Evolutionary conservation across 92 coral and sea anemone genomes (phyloP), one percentile per base, ranked within the genome.

Genomic region (Epizoanthus ramosus): DNA sequence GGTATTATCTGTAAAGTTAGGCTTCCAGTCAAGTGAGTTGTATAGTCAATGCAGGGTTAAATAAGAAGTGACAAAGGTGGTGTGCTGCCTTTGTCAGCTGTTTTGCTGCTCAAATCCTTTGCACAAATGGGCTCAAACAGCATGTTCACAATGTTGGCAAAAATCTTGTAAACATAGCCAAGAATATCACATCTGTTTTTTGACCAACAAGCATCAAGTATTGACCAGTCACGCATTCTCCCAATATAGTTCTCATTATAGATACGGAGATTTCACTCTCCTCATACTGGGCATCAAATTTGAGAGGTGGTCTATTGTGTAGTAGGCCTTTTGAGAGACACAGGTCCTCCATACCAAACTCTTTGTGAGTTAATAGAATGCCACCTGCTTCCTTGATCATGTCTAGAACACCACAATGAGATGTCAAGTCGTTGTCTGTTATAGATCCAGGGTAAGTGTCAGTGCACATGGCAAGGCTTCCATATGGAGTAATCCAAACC

Each of bases 341-440:
- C 79, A 73, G 22, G 35, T 73, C 79, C 18, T 47, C 58, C 4
- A 73, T 53, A 0, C 79, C 79, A 73, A 23, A 73, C 17, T 61
- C 63, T 58, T 84, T 84, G 71, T 89, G 86, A 21, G 89, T 85
- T 23, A 89, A 74, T 17, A 85, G 89, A 58, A 84, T 75, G 39
- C 65, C 58, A 9, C 89, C 92, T 52, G 68, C 60, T n/a, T 89
- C 92, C 57, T 83, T 59, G 39, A 80, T 80, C 84, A 89, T 80
- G 57, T 85, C 87, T n/a, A 85, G 85, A 16, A 89, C 89, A 37
- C 89, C 88, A 57, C 89, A 89, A 54, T 89, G 80, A 10, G 63
- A 75, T 63, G 88, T 88, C 28, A 89, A 85, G 35, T 84, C 89
- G n/a, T 80, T 85, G 77, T 89, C 92, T 3, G 92, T 79, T 10